Percentiles rank a stretch among this genome's conserved stretches.
Evolutionary conservation across 2,888 invertebrate genomes (phyloP).

Genomic region (Eupithecia subumbrata): DNA sequence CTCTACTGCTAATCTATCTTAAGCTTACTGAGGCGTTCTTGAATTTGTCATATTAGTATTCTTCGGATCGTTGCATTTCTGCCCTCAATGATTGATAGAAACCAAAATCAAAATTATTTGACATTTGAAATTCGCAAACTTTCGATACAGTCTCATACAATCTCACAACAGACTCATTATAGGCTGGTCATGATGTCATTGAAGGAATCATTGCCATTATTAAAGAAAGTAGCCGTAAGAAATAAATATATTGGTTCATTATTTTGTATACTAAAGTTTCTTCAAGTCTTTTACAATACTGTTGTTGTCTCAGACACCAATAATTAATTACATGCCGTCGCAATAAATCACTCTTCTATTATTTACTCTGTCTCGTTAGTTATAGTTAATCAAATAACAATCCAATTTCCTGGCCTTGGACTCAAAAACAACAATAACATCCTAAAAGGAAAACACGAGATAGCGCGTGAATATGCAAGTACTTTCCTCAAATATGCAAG

Average conservation of each 20-base stretch:
- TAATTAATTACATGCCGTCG: background rate
- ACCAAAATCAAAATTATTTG: background rate
- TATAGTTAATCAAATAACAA: slow-evolving; percentile 3
- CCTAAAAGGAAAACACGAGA: slow-evolving; percentile 6
- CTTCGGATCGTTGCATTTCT: background rate
- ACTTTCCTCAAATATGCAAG: background rate
- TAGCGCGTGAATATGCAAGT: background rate
- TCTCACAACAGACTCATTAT: background rate
- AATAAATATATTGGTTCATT: background rate
- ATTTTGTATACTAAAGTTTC: background rate
- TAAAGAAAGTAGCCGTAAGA: background rate
- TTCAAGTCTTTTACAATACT: background rate
- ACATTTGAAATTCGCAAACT: too few relatives aligned
- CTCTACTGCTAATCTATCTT: background rate
- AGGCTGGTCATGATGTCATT: background rate
- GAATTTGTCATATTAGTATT: background rate
- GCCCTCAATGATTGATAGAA: background rate
- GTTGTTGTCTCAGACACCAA: background rate
- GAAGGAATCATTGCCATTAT: background rate
- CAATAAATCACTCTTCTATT: background rate
- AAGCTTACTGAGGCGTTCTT: too few relatives aligned
- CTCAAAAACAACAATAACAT: slow-evolving; percentile 20
- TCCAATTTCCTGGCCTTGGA: slow-evolving; percentile 14
- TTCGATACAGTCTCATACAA: too few relatives aligned
- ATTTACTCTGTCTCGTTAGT: background rate